These are phyloP conservation scores for Thera britannica DNA, from an alignment of 2,888 invertebrate species.

Conservation along the genomic window DNA sequence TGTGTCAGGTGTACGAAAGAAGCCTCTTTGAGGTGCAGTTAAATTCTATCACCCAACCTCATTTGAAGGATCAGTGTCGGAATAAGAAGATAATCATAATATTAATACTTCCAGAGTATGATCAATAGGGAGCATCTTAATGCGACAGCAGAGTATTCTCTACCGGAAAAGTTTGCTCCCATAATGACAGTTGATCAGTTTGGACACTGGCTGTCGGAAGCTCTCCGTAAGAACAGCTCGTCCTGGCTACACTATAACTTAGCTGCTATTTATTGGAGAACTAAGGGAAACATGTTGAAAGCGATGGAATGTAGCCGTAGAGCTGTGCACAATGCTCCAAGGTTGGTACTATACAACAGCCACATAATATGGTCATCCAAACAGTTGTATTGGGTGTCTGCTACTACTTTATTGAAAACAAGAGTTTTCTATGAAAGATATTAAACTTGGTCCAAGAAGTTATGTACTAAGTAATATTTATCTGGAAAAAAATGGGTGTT, in stretches of 20 bases:
- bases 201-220: conserved; percentile 87
- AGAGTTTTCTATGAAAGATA: no score
- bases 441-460: no score
- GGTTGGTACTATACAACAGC: conserved; percentile 68
- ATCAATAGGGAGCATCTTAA: conserved; percentile 65
- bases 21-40: no score
- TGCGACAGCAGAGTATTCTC: conserved; percentile 55
- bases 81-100: neutral
- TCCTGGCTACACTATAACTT: conserved; percentile 93
- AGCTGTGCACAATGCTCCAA: conserved; percentile 90
- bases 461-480: no score
- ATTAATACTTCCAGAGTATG: conserved; percentile 58
- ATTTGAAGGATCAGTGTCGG: no score
- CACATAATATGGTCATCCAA: no score
- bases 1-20: no score
- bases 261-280: conserved; percentile 92
- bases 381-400: no score
- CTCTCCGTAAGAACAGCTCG: conserved; percentile 87
- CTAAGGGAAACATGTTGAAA: conserved; percentile 89
- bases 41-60: no score
- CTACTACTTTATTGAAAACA: no score
- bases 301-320: conserved; percentile 92
- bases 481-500: no score
- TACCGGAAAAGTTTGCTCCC: conserved; percentile 60
- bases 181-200: conserved; percentile 69